Conservation (phyloP, 2,113 vertebrate species). For the Polypterus senegalus region DNA sequence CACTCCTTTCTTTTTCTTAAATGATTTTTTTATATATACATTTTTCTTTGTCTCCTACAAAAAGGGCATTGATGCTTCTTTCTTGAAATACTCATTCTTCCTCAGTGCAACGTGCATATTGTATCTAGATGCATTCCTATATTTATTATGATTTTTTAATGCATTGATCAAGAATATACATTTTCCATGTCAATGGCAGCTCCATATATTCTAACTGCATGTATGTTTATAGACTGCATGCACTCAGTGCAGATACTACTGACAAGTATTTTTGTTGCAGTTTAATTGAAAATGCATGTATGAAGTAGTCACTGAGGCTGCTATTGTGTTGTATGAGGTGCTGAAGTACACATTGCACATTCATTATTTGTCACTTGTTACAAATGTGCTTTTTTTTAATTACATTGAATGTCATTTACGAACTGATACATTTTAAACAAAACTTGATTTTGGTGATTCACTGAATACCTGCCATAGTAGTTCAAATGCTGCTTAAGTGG, state of each 20-base stretch:
- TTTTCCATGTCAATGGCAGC: conserved; percentile 31
- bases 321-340: conserved; percentile 20
- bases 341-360: conserved; percentile 15
- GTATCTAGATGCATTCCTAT: background rate
- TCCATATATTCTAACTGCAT: conserved; percentile 22
- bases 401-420: no score
- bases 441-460: no score
- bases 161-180: conserved; percentile 8
- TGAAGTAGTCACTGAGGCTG: conserved; percentile 40
- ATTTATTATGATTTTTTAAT: conserved; percentile 8
- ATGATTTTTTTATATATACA: background rate
- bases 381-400: no score
- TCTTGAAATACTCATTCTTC: background rate
- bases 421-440: no score
- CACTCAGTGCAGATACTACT: conserved; percentile 38
- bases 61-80: background rate
- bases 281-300: conserved; percentile 31
- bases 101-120: background rate
- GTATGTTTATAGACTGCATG: conserved; percentile 19
- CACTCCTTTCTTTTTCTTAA: background rate
- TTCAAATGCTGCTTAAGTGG: no score
- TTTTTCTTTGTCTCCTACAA: background rate
- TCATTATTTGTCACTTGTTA: background rate
- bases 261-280: conserved; percentile 28
- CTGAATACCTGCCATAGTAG: no score